Base-by-base conservation (phyloP, 2,113 vertebrate species). In the Chrysemys picta region DNA sequence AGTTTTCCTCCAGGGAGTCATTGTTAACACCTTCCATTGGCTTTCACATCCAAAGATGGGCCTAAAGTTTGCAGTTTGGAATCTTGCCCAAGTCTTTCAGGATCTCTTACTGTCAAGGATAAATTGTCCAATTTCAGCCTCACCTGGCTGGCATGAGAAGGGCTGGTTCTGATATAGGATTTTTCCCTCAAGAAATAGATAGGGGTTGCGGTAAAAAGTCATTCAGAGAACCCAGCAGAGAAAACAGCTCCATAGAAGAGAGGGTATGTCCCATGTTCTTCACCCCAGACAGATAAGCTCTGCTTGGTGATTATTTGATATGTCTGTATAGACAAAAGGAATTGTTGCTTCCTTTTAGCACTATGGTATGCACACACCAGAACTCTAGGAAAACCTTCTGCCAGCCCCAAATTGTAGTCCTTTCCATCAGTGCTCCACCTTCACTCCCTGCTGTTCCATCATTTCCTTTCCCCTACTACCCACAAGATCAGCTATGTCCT, bases 91-190 rank as follows among this genome's bases (percentile, higher is more conserved):
- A 1, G 54, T 17, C 10, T 42, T 42, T 22, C 69, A 22, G 89
- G 19, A 27, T 57, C 65, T 22, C 24, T 0, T 0, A 59, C 31
- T 75, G 8, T 82, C 56, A 59, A 16, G 0, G 16, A 86, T 62
- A 29, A 83, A 47, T 35, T 11, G 80, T 82, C 35, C 50, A 84
- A 14, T 10, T 22, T 2, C 0, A 91, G 72, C 10, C 22, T 38
- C 87, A 50, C n/a, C 45, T 57, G 80, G 24, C 50, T 1, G 2
- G 5, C 12, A 10, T 11, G 16, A 53, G 59, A 14, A 81, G 24
- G 14, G 42, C 47, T 84, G 47, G 42, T 21, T 87, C 53, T 27
- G 81, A 82, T 1, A 6, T 87, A 45, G 35, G 27, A 47, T 47
- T 22, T 6, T 52, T 11, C 56, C 56, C 21, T 82, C 16, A 13